A percentile compares a stretch with the other conserved stretches of the same genome.
Evolutionary conservation across 2,888 invertebrate genomes (phyloP).

Genomic region (Papilio gigon): DNA sequence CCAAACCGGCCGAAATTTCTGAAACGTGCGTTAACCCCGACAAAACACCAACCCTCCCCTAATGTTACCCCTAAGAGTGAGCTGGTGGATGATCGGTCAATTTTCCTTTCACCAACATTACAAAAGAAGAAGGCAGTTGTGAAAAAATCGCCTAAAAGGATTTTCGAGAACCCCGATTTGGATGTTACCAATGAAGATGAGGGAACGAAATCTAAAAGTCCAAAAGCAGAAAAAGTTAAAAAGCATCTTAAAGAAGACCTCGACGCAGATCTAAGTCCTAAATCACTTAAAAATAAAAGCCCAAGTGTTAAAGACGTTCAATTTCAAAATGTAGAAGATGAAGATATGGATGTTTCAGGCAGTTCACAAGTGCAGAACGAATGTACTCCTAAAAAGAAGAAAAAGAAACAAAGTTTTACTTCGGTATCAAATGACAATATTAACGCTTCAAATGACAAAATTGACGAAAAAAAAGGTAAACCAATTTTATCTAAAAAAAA

Average conservation of each 20-base stretch:
- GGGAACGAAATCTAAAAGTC: slow-evolving; percentile 52
- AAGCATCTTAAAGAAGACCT: slow-evolving; percentile 69
- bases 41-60: slow-evolving; percentile 72
- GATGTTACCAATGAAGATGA: slow-evolving; percentile 62
- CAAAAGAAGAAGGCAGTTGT: slow-evolving; percentile 76
- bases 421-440: neutral
- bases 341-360: slow-evolving; percentile 1
- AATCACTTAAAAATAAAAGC: slow-evolving; percentile 49
- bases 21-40: slow-evolving; percentile 71
- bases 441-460: neutral
- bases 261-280: slow-evolving; percentile 52
- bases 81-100: slow-evolving; percentile 68
- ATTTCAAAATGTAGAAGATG: slow-evolving; percentile 28
- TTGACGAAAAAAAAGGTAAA: neutral
- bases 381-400: slow-evolving; percentile 60
- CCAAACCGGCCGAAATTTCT: slow-evolving; percentile 78
- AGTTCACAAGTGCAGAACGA: slow-evolving; percentile 50
- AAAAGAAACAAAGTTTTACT: slow-evolving; percentile 35
- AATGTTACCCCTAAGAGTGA: slow-evolving; percentile 77
- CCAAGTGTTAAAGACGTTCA: slow-evolving; percentile 34
- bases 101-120: slow-evolving; percentile 72
- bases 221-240: slow-evolving; percentile 73
- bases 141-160: slow-evolving; percentile 77
- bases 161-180: slow-evolving; percentile 70
- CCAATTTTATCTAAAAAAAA: slow-evolving; percentile 14